phyloP scores from a whole-genome alignment of 2,888 invertebrate genomes.

The Macrosoma leucophasiata region DNA sequence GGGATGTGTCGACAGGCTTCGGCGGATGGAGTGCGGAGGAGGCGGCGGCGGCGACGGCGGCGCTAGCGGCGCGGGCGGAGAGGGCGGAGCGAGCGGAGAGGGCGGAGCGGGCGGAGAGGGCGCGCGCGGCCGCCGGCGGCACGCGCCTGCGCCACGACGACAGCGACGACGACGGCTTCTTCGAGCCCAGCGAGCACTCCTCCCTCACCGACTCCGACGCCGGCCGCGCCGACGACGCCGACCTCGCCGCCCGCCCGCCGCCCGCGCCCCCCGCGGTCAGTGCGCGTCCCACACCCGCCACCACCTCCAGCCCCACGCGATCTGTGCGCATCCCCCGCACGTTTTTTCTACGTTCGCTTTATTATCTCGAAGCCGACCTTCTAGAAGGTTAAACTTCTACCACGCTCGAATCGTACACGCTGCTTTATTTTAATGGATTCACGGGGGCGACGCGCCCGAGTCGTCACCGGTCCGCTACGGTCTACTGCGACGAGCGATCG shows the following conservation, averaged over 20 bases:
- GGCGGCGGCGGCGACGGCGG: constrained; percentile 15
- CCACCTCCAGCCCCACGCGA: constrained; percentile 1
- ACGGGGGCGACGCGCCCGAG: constrained; percentile 2
- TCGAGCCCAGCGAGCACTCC: constrained; percentile 63
- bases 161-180: constrained; percentile 64
- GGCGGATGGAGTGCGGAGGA: constrained; percentile 18
- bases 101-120: constrained; percentile 13
- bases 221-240: constrained; percentile 31
- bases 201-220: constrained; percentile 41
- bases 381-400: no score
- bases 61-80: constrained; percentile 21
- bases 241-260: no score
- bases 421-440: no score
- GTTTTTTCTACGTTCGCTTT: no score
- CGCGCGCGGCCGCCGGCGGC: constrained; percentile 14
- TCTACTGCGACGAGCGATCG: background rate
- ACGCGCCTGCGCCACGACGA: constrained; percentile 27
- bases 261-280: constrained; percentile 6
- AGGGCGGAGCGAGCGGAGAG: constrained; percentile 18
- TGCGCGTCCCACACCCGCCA: constrained; percentile 4
- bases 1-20: constrained; percentile 19
- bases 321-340: background rate
- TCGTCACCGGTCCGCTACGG: no score
- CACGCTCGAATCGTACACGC: no score
- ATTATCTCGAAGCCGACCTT: no score